Evolutionary conservation across 2,888 invertebrate species (phyloP), one percentile per base, ranked within the genome.

Genomic region (Chloromyia formosa): DNA sequence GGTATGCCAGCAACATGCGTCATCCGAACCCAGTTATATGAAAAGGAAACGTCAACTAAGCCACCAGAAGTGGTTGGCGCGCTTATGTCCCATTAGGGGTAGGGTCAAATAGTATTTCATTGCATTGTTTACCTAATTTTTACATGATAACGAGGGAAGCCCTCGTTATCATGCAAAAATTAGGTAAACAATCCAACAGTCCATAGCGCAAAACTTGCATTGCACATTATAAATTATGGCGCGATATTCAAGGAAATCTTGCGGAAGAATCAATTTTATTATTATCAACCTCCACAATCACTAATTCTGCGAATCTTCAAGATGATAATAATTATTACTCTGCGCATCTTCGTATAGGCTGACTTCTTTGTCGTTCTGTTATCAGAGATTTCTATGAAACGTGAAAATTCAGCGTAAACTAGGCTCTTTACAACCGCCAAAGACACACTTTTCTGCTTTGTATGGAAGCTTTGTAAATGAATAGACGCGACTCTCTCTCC

Each of bases 321-420:
- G 71, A 71, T 56, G 18, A 71, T n/a, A 58, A 40, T 40, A 20
- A 16, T 54, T 40, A 49, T n/a, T 71, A 14, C 23, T 9, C n/a
- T 66, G 4, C 23, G 12, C 66, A 16, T 14, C 35, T 40, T n/a
- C 2, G 22, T 45, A 9, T 66, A 12, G 16, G 18, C 4, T 22
- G 27, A 23, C 66, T 35, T 49, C 66, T 66, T 45, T 9, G 27
- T 22, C 23, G 9, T 22, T 62, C 66, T 20, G 9, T 49, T 66
- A 66, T 66, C 66, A 49, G 49, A 66, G 66, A 66, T 45, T 66
- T 66, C 66, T 66, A 22, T 35, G 66, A 66, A 66, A 66, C 66
- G 20, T 42, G 18, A 49, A 45, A 66, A 10, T 22, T 4, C 23
- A 22, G 12, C 18, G 10, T 22, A 56, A 35, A 35, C 16, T 18